phyloP scores from a whole-genome alignment of 1,140 invertebrate genomes.

The Ooceraea biroi region DNA sequence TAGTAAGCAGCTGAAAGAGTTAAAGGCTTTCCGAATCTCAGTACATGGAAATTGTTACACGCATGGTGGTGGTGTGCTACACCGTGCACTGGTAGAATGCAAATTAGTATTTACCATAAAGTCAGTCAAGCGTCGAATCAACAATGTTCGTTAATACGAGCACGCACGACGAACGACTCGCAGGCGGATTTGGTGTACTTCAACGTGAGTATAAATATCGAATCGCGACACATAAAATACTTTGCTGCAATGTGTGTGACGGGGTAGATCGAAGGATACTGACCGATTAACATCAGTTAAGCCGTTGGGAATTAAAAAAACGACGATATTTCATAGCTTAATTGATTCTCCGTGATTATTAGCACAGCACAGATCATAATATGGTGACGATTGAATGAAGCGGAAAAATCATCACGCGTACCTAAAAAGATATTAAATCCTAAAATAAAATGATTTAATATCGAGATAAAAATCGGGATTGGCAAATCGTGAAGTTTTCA shows the following conservation, averaged over 20 bases:
- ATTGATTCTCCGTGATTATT: neutral
- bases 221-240: conserved; percentile 1
- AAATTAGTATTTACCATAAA: conserved; percentile 48
- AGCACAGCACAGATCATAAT: neutral
- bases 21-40: conserved; percentile 33
- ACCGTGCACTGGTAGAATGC: conserved; percentile 45
- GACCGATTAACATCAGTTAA: conserved; percentile 5
- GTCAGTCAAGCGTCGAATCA: conserved; percentile 36
- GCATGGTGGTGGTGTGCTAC: conserved; percentile 27
- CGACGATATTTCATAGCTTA: neutral
- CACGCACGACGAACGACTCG: conserved; percentile 28
- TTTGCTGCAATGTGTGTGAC: neutral
- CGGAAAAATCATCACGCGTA: neutral
- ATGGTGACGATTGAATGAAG: neutral
- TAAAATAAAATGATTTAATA: neutral
- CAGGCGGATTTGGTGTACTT: conserved; percentile 31
- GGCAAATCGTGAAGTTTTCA: conserved; percentile 1
- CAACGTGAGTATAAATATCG: conserved; percentile 46
- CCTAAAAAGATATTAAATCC: too few relatives aligned
- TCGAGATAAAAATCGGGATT: neutral
- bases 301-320: neutral
- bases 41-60: conserved; percentile 15
- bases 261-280: neutral
- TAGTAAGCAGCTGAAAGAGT: conserved; percentile 48
- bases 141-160: neutral